Evolutionary conservation across 1,140 invertebrate species (phyloP).

Genomic region (Probaryconus sp.): DNA sequence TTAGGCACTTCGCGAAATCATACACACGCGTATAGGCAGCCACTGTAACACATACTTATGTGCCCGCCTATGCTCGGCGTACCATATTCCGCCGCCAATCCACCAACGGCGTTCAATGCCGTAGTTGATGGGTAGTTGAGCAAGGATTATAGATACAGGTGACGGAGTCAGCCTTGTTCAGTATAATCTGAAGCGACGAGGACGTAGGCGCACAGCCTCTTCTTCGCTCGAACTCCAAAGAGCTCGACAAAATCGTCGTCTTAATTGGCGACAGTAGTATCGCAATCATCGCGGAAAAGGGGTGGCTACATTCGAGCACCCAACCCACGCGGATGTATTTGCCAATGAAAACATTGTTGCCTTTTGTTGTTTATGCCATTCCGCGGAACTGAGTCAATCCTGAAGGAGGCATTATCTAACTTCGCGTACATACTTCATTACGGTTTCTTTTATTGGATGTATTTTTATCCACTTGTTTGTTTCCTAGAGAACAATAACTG

Average conservation of each 20-base stretch:
- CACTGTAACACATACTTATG: slow-evolving; percentile 28
- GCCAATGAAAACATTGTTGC: slow-evolving; percentile 26
- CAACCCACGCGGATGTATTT: background rate
- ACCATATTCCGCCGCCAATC: slow-evolving; percentile 65
- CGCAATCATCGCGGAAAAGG: slow-evolving; percentile 18
- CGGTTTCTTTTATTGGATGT: no score
- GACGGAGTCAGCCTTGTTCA: slow-evolving; percentile 65
- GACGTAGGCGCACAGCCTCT: slow-evolving; percentile 31
- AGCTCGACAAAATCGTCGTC: slow-evolving; percentile 70
- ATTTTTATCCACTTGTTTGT: no score
- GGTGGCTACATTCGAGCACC: slow-evolving; percentile 36
- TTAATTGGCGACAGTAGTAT: slow-evolving; percentile 70
- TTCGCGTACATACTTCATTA: background rate
- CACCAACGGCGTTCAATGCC: slow-evolving; percentile 71
- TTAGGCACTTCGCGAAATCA: slow-evolving; percentile 76
- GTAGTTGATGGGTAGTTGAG: slow-evolving; percentile 73
- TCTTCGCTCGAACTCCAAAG: slow-evolving; percentile 55
- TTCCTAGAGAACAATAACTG: no score
- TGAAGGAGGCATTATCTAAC: slow-evolving; percentile 37
- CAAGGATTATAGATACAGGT: slow-evolving; percentile 76
- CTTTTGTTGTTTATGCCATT: slow-evolving; percentile 29
- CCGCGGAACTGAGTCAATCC: background rate
- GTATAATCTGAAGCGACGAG: slow-evolving; percentile 36
- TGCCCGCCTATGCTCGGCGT: slow-evolving; percentile 17
- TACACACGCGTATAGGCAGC: slow-evolving; percentile 45